Conservation (phyloP, 2,113 vertebrate species). For the Aldabrachelys gigantea region DNA sequence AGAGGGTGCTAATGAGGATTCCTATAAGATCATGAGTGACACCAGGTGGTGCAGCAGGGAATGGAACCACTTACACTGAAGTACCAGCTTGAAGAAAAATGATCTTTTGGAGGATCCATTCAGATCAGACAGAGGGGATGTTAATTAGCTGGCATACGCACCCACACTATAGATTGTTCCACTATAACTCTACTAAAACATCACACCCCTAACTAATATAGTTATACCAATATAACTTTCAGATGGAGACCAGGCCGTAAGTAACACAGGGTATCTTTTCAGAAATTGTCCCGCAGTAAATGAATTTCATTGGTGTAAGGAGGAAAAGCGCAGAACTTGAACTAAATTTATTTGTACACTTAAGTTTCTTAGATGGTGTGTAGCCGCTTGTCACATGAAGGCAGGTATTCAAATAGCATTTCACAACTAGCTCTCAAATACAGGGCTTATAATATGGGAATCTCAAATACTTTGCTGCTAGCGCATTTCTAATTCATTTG, state of each 20-base stretch:
- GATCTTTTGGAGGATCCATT: background rate
- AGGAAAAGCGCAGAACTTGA: background rate
- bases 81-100: background rate
- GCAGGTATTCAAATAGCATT: background rate
- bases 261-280: background rate
- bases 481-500: background rate
- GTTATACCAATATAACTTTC: background rate
- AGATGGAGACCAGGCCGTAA: background rate
- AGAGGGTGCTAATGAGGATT: background rate
- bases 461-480: background rate
- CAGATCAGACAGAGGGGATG: background rate
- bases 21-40: background rate
- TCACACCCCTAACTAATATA: accelerated
- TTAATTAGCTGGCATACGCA: background rate
- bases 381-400: background rate
- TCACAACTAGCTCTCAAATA: background rate
- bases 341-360: background rate
- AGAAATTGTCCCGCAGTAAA: background rate
- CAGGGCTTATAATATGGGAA: background rate
- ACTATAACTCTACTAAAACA: background rate
- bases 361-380: background rate
- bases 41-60: background rate
- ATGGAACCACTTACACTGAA: background rate
- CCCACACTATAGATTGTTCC: background rate
- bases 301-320: background rate